Conservation (phyloP, 2,888 invertebrate species). For the Erynnis tages region DNA sequence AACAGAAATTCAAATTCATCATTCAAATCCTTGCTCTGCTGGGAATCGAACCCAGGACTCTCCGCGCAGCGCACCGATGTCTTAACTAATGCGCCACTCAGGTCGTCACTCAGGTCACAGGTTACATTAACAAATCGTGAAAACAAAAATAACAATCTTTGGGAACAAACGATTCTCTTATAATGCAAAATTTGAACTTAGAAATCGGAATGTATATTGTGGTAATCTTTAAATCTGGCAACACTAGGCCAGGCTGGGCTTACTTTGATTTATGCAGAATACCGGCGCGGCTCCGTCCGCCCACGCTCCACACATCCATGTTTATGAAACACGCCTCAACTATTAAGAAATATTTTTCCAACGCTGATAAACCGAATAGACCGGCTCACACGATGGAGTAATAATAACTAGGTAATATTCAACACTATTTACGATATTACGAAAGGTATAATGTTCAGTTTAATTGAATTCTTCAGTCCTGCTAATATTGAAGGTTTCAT, state of each 20-base stretch:
- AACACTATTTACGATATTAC: background rate
- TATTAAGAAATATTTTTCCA: slow-evolving; percentile 27
- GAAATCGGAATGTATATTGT: slow-evolving; percentile 1
- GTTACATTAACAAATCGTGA: no score
- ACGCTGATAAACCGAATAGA: slow-evolving; percentile 20
- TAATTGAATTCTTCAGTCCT: no score
- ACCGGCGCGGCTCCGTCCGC: slow-evolving; percentile 44
- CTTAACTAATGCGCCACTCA: no score
- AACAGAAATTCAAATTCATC: no score
- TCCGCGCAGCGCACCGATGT: no score
- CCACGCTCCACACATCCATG: slow-evolving; percentile 42
- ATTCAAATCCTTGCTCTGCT: no score
- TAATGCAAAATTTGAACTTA: background rate
- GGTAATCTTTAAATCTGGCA: slow-evolving; percentile 1
- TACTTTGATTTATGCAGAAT: slow-evolving; percentile 65
- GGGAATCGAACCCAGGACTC: no score
- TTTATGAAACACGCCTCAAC: slow-evolving; percentile 25
- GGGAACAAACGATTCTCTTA: no score
- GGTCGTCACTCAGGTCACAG: no score
- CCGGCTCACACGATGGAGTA: slow-evolving; percentile 17
- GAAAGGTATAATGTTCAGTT: no score
- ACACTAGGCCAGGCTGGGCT: slow-evolving; percentile 36
- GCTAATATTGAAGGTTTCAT: no score
- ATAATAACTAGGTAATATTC: background rate
- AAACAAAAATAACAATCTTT: no score